Evolutionary conservation across 2,888 invertebrate species (phyloP).

Genomic region (Yponomeuta evonymella): DNA sequence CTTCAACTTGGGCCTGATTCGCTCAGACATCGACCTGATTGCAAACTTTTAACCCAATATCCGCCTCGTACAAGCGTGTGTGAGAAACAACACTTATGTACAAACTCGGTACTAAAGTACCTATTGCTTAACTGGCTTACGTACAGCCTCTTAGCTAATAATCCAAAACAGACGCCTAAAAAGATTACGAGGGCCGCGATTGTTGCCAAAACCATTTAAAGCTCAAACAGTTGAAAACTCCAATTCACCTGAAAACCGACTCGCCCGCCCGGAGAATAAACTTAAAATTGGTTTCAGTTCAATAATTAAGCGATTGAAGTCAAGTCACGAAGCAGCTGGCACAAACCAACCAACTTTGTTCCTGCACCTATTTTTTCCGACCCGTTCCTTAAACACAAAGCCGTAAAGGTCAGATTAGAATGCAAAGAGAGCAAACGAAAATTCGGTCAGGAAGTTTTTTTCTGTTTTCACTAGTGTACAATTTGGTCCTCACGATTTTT

Average conservation of each 20-base stretch:
- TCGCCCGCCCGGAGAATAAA: slow-evolving; percentile 12
- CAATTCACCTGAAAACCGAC: slow-evolving; percentile 14
- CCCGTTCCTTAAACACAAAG: not conserved
- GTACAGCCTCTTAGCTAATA: not conserved
- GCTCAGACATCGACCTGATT: slow-evolving; percentile 1
- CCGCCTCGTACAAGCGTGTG: not conserved
- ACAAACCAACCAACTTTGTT: not conserved
- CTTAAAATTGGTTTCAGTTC: slow-evolving; percentile 11
- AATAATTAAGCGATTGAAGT: slow-evolving; percentile 15
- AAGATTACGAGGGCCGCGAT: not conserved
- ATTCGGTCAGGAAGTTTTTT: slow-evolving; percentile 1
- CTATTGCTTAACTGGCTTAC: no score
- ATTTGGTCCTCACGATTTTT: slow-evolving; percentile 26
- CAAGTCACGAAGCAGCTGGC: slow-evolving; percentile 13
- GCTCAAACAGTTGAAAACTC: slow-evolving; percentile 3
- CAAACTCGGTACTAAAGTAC: not conserved
- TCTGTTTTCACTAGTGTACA: slow-evolving; percentile 11
- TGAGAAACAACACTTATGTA: not conserved
- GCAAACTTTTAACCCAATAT: slow-evolving; percentile 1
- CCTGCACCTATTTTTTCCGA: not conserved
- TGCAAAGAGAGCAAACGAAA: not conserved
- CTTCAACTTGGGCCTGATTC: not conserved
- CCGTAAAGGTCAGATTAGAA: not conserved
- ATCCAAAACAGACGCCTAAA: not conserved
- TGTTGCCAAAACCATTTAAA: slow-evolving; percentile 1